phyloP scores from a whole-genome alignment of 2,113 vertebrate genomes.

The Astur gentilis region DNA sequence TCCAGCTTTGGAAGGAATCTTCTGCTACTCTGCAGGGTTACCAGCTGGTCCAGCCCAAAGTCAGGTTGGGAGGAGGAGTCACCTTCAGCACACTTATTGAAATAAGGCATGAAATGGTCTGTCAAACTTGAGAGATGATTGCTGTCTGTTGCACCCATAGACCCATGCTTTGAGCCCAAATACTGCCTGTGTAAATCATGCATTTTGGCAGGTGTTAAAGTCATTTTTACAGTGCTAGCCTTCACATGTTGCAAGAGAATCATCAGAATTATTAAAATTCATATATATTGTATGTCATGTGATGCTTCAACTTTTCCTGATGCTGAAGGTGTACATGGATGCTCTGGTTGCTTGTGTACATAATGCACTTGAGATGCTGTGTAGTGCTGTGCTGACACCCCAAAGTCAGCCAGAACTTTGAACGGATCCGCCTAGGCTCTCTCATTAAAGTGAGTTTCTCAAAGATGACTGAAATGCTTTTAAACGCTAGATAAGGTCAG shows the following conservation, averaged over 20 bases:
- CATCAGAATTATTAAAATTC: not conserved
- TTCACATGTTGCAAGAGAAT: not conserved
- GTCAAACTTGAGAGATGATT: not conserved
- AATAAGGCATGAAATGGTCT: not conserved
- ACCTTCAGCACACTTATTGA: not conserved
- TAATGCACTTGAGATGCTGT: not conserved
- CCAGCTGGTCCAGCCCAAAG: not conserved
- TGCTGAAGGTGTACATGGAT: rapidly evolving
- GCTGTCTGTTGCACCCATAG: not conserved
- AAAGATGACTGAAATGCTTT: not conserved
- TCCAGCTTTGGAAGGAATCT: not conserved
- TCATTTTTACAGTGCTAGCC: not conserved
- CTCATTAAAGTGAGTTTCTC: not conserved
- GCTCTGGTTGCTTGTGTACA: not conserved
- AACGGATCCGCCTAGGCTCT: not conserved
- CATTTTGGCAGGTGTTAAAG: not conserved
- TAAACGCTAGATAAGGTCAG: not conserved
- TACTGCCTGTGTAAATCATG: not conserved
- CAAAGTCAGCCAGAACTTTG: not conserved
- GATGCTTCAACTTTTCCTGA: not conserved
- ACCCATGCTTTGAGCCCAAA: not conserved
- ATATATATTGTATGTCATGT: not conserved
- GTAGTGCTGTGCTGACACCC: not conserved
- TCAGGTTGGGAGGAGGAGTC: not conserved
- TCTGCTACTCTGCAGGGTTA: not conserved